Evolutionary conservation across 2,113 vertebrate species (phyloP).

Genomic region (Odocoileus hemionus): DNA sequence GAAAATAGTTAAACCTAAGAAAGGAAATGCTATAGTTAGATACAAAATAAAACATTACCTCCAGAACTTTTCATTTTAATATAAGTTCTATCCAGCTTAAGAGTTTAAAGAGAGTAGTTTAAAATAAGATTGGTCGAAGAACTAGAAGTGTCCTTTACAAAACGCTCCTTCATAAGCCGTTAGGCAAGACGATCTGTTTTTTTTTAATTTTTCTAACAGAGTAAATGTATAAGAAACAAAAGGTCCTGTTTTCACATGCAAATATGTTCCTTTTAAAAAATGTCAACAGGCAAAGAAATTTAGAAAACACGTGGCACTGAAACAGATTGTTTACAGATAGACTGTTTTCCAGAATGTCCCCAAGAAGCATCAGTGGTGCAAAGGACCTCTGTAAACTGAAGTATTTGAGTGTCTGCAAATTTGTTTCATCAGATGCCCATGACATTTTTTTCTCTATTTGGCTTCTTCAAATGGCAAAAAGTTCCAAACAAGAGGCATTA

Average conservation of each 20-base stretch:
- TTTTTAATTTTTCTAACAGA: conserved; percentile 39
- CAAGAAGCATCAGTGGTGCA: neutral
- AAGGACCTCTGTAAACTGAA: conserved; percentile 13
- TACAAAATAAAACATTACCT: neutral
- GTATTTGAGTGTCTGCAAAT: neutral
- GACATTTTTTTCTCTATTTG: neutral
- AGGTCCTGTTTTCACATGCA: neutral
- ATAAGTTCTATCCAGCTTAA: conserved; percentile 4
- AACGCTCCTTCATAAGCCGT: neutral
- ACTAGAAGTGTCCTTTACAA: neutral
- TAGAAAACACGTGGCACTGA: conserved; percentile 41
- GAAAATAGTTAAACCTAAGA: neutral
- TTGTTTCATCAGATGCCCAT: conserved; percentile 15
- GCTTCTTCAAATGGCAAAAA: conserved; percentile 36
- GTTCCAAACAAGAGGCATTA: neutral
- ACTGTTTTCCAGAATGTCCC: conserved; percentile 34
- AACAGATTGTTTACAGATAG: conserved; percentile 41
- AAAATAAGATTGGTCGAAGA: neutral
- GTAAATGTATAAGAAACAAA: conserved; percentile 37
- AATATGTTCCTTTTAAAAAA: conserved; percentile 21
- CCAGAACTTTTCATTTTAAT: conserved; percentile 6
- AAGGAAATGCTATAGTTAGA: neutral
- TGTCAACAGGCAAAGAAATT: conserved; percentile 54
- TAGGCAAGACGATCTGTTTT: neutral
- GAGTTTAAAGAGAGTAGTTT: neutral